A percentile compares a stretch with the other conserved stretches of the same genome.
phyloP scores from a whole-genome alignment of 37 sponge, comb jelly and placozoan species.

The Chondrosia reniformis region DNA sequence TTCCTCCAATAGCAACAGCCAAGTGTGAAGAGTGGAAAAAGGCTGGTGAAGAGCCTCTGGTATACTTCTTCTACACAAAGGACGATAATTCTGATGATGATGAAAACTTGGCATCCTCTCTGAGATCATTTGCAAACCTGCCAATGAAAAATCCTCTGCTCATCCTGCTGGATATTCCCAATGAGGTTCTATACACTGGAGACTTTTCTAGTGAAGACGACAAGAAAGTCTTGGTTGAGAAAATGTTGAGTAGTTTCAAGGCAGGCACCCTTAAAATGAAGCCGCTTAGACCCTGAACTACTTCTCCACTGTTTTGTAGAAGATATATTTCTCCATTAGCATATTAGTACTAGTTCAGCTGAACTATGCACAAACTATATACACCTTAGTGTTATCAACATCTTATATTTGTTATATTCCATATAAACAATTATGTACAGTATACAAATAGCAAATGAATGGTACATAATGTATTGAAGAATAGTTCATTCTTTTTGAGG shows the following conservation, averaged over 20 bases:
- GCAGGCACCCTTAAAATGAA: neutral
- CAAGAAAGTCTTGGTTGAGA: no score
- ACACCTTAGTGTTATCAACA: no score
- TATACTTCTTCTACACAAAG: constrained; percentile 37
- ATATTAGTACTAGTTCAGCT: no score
- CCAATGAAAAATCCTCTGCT: constrained; percentile 34
- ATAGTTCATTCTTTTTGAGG: no score
- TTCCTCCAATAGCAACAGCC: constrained; percentile 22
- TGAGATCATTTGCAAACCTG: constrained; percentile 46
- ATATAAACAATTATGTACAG: no score
- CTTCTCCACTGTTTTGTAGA: no score
- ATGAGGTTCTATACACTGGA: constrained; percentile 19
- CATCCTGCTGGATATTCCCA: constrained; percentile 55
- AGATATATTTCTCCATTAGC: no score
- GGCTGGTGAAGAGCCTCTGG: neutral
- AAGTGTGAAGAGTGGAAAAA: constrained; percentile 26
- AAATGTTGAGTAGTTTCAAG: neutral
- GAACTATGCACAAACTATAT: no score
- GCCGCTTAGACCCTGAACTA: neutral
- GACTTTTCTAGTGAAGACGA: no score
- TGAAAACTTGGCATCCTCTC: constrained; percentile 46
- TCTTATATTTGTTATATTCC: no score
- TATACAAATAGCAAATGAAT: no score
- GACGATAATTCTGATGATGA: constrained; percentile 28
- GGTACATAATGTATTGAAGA: no score